Conservation (phyloP, 2,888 invertebrate genomes). For the Amphipyra berbera region DNA sequence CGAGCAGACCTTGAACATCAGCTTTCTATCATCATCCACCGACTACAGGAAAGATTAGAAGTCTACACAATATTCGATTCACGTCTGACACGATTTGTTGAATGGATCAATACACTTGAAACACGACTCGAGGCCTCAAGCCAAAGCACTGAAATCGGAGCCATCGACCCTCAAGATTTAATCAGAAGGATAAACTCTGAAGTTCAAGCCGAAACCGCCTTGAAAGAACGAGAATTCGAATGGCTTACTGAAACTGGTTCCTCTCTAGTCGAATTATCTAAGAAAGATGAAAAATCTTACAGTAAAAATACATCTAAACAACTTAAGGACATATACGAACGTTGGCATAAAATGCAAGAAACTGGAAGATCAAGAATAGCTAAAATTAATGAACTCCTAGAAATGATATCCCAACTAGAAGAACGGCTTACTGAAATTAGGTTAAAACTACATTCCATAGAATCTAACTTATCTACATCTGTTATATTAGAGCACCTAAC, state of each 20-base stretch:
- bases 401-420: conserved; percentile 93
- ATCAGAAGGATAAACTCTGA: conserved; percentile 93
- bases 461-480: conserved; percentile 92
- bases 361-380: conserved; percentile 92
- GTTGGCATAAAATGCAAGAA: conserved; percentile 92
- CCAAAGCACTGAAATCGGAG: conserved; percentile 83
- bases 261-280: conserved; percentile 91
- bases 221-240: conserved; percentile 94
- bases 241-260: conserved; percentile 93
- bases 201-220: conserved; percentile 92
- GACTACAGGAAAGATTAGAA: conserved; percentile 93
- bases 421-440: conserved; percentile 93
- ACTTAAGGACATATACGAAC: conserved; percentile 89
- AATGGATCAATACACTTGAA: conserved; percentile 93
- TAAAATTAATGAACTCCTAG: conserved; percentile 93
- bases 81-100: conserved; percentile 91
- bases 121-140: conserved; percentile 90
- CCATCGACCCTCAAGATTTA: conserved; percentile 93
- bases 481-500: conserved; percentile 92
- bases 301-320: conserved; percentile 90
- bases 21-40: conserved; percentile 92
- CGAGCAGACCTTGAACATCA: conserved; percentile 95
- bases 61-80: conserved; percentile 93
- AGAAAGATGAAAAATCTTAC: conserved; percentile 90
- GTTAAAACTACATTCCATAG: conserved; percentile 93